Base-by-base conservation (phyloP, 1,140 invertebrate genomes). In the Megalonaias nervosa region DNA sequence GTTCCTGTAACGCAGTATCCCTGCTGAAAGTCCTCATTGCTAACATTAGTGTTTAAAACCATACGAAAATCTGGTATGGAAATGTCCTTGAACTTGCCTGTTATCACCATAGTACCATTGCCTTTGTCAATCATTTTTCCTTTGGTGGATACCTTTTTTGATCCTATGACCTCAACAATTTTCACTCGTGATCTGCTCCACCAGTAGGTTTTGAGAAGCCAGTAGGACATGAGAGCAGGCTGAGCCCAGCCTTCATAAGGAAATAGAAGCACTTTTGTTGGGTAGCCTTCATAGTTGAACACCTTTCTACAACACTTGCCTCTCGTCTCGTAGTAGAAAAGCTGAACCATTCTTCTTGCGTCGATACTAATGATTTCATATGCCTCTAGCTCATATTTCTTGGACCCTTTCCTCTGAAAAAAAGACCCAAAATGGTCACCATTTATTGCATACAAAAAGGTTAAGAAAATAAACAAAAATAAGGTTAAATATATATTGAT, bases 1-100 rank as follows among this genome's bases (percentile, higher is more conserved):
- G 94, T 95, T 16, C 95, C 95, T 0, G 95, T 96, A 93, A 97
- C 95, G 84, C 95, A 95, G 91, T 96, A 96, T 57, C 95, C 95
- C 93, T 95, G 95, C 89, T 96, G 95, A 92, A 96, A 96, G 89
- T 97, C 95, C 59, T 95, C 93, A 84, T 94, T 94, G 64, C 94
- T 94, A 68, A 96, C 94, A 87, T 95, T 94, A 73, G 94, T 95
- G 60, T 95, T 95, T 85, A 96, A 92, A 88, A 93, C 93, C 89
- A 96, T 90, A 93, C 69, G 94, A 75, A 89, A 90, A 75, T 89
- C 87, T 9, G 86, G 82, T 93, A 90, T 76, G 94, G 94, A 19
- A 91, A 92, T 19, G 56, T 86, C 84, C 71, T 96, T 96, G 90
- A 97, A 96, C 19, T 94, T 94, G 71, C 95, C 95, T 58, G 95